Base-by-base conservation (phyloP, 64 coral and sea anemone species). In the Montipora efflorescens region DNA sequence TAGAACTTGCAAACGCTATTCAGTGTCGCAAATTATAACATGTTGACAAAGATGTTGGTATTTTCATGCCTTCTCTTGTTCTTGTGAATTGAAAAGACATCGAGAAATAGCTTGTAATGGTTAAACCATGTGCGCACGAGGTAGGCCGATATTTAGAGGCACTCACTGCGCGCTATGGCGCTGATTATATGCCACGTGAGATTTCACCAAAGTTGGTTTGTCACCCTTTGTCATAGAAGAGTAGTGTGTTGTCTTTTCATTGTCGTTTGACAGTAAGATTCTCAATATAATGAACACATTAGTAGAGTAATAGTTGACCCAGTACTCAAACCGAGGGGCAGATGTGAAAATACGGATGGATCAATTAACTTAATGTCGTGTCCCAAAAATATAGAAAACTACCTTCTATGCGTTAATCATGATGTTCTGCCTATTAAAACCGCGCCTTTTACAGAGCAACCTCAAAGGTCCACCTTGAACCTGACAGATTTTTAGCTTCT, bases 331-430 rank as follows among this genome's bases (percentile, higher is more conserved):
- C 48, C 49, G 45, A 86, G 66, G 46, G 66, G 18, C 82, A 86
- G 82, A 86, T 86, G 82, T 71, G n/a, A 7, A 47, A 59, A 86
- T 46, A 45, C 18, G 44, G 46, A 20, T 23, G 62, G 49, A 71
- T 47, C 82, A 47, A 86, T 86, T 69, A 86, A 21, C 8, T 47
- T 86, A 57, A 19, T 86, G 82, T 51, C 28, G 16, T 13, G 82
- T 71, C 82, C 82, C 82, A 70, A 86, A 86, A 62, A 70, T 69
- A 71, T 69, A 86, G 62, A 71, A 82, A 71, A 86, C 82, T 86
- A 71, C 45, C 28, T 36, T 36, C 15, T 72, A 45, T 69, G 45
- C 82, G 68, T 86, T 49, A 69, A 86, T 86, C 28, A 36, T 36
- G 28, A 36, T 36, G 28, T 36, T 36, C 28, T 36, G 19, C 20